These are phyloP conservation scores for Psephotus haematonotus DNA, from an alignment of 2,113 vertebrate species.

Conservation along the genomic window DNA sequence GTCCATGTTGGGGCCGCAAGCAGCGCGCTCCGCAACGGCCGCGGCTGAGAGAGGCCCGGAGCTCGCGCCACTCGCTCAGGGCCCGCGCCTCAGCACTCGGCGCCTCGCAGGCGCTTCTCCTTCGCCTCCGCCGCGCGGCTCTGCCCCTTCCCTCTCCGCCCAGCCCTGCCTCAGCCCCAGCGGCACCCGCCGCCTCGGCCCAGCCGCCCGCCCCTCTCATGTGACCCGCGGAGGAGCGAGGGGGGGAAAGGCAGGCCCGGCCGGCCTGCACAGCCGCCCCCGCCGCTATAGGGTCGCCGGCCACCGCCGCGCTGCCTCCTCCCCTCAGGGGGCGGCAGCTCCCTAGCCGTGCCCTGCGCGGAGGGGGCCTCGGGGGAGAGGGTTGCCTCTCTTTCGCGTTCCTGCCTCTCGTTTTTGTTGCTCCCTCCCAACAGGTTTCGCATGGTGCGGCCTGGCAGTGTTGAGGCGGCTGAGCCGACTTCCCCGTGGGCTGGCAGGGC, in stretches of 20 bases:
- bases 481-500: not conserved
- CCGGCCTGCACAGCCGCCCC: not conserved
- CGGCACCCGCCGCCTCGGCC: not conserved
- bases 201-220: constrained; percentile 50
- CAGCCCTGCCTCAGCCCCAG: not conserved
- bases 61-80: not conserved
- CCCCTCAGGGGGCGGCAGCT: not conserved
- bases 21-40: not conserved
- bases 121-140: not conserved
- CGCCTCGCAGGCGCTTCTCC: not conserved
- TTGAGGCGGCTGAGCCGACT: not conserved
- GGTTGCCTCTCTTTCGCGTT: fast-evolving
- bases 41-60: not conserved
- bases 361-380: too few relatives aligned
- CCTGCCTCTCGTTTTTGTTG: not conserved
- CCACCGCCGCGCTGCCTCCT: fast-evolving
- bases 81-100: not conserved
- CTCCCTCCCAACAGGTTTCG: not conserved
- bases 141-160: not conserved
- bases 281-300: not conserved
- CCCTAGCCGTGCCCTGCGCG: too few relatives aligned
- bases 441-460: not conserved
- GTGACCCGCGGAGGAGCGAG: constrained; percentile 16
- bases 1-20: constrained; percentile 35
- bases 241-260: not conserved